A percentile compares a stretch with the other conserved stretches of the same genome.
Evolutionary conservation across 1,140 invertebrate species (phyloP).

Genomic region (Myzus persicae): DNA sequence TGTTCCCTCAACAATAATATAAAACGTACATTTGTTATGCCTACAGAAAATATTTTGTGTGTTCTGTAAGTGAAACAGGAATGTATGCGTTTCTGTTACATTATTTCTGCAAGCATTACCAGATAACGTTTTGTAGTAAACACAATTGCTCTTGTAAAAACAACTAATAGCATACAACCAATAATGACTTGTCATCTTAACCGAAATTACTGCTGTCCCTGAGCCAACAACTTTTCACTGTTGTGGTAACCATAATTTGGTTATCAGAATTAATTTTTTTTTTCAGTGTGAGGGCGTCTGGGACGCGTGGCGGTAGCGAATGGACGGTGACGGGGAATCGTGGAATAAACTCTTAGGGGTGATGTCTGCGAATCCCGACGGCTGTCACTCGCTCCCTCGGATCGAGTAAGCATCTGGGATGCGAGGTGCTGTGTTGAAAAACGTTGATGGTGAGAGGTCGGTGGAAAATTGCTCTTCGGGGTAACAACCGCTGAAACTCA

Average conservation of each 20-base stretch:
- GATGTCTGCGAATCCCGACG: too few species aligned
- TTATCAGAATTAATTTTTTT: slow-evolving; percentile 1
- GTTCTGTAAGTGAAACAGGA: not conserved
- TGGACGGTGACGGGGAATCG: too few species aligned
- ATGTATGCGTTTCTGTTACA: not conserved
- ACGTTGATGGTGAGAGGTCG: too few species aligned
- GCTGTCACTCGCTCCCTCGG: too few species aligned
- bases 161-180: not conserved
- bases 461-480: too few species aligned
- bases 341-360: too few species aligned
- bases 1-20: not conserved
- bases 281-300: too few species aligned
- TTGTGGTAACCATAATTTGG: not conserved
- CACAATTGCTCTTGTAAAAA: not conserved
- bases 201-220: not conserved
- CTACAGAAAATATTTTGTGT: not conserved
- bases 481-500: too few species aligned
- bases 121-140: not conserved
- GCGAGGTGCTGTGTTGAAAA: too few species aligned
- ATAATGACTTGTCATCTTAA: not conserved
- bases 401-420: too few species aligned
- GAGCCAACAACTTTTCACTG: not conserved
- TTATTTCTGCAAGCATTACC: not conserved
- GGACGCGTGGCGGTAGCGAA: too few species aligned
- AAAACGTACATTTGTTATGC: not conserved